Percentiles rank a stretch among this genome's conserved stretches.
phyloP scores from a whole-genome alignment of 2,888 invertebrate species.

The Trilocha varians region DNA sequence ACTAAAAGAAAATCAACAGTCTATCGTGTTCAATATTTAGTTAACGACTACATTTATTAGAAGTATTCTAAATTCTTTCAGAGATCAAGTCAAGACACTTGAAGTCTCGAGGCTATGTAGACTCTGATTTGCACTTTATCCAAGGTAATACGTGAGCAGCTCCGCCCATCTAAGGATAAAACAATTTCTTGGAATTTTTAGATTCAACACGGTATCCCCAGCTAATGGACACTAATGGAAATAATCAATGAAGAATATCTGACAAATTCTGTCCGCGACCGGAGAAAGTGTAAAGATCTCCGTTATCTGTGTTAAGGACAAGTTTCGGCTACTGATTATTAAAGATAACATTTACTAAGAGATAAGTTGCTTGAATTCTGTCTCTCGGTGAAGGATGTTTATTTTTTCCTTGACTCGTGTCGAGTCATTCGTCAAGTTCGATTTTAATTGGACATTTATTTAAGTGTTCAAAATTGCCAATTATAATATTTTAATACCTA shows the following conservation, averaged over 20 bases:
- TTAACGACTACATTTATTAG: too few species aligned
- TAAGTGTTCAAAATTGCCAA: too few species aligned
- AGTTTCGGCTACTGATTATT: conserved; percentile 10
- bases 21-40: too few species aligned
- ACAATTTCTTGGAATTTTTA: neutral
- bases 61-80: too few species aligned
- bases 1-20: too few species aligned
- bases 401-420: neutral
- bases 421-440: neutral
- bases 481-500: too few species aligned
- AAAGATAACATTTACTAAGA: neutral
- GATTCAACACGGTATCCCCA: neutral
- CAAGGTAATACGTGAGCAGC: too few species aligned
- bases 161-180: too few species aligned
- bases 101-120: too few species aligned
- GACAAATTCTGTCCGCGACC: conserved; percentile 45
- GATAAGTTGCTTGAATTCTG: neutral
- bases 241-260: conserved; percentile 62
- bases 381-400: neutral
- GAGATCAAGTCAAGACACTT: too few species aligned
- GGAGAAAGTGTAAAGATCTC: conserved; percentile 60
- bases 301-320: conserved; percentile 37
- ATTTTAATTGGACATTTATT: neutral
- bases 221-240: conserved; percentile 66
- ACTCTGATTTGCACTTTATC: too few species aligned